A percentile compares a stretch with the other conserved stretches of the same genome.
Conservation (phyloP, 2,113 vertebrate genomes). For the Apaloderma vittatum region DNA sequence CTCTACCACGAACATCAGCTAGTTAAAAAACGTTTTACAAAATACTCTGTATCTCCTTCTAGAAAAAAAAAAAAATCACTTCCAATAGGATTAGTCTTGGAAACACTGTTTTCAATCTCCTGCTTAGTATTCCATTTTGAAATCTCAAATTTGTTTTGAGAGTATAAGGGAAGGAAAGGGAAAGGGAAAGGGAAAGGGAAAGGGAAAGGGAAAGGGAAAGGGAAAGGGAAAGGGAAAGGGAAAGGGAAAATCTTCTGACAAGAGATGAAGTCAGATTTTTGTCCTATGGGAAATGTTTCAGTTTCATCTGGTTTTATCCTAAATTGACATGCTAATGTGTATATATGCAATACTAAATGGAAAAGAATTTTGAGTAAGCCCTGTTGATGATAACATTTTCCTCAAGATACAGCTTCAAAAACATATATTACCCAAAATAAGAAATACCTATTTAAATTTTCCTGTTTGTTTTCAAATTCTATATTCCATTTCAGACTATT, state of each 20-base stretch:
- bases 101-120: background rate
- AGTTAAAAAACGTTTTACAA: background rate
- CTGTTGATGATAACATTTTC: background rate
- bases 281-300: background rate
- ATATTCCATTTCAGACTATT: background rate
- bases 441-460: background rate
- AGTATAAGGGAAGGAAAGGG: background rate
- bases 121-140: background rate
- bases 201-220: too few species aligned
- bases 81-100: background rate
- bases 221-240: background rate
- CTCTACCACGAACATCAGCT: background rate
- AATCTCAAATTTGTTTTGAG: background rate
- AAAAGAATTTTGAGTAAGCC: background rate
- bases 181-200: too few species aligned
- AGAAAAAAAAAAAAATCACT: background rate
- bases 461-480: background rate
- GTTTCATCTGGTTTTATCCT: background rate
- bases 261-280: background rate
- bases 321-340: background rate
- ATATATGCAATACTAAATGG: background rate
- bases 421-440: background rate
- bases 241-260: background rate
- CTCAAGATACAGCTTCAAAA: background rate
- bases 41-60: background rate